Evolutionary conservation across 2,113 vertebrate genomes (phyloP).

Genomic region (Malurus cyaneus): DNA sequence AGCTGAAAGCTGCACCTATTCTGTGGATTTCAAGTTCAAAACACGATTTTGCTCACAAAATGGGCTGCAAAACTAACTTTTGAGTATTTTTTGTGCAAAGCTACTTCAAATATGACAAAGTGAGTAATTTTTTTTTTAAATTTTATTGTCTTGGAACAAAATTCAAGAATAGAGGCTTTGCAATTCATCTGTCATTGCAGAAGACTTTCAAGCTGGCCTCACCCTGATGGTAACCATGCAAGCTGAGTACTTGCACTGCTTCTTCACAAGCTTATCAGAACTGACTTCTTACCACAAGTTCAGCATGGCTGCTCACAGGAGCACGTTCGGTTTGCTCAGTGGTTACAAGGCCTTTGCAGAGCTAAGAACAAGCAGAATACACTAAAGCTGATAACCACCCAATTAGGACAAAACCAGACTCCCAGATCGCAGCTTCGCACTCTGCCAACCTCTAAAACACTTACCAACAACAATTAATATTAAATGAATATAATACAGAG

Average conservation of each 20-base stretch:
- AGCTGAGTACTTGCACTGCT: not conserved
- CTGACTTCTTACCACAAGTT: not conserved
- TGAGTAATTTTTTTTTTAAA: not conserved
- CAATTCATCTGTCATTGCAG: not conserved
- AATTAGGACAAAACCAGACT: not conserved
- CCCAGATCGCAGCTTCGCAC: not conserved
- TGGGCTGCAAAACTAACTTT: not conserved
- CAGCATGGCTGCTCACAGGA: rapidly evolving
- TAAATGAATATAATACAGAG: not conserved
- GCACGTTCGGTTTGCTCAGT: not conserved
- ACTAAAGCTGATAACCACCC: not conserved
- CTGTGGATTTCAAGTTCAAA: not conserved
- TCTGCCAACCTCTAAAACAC: not conserved
- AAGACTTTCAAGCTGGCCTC: not conserved
- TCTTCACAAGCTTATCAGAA: not conserved
- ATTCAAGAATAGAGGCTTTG: not conserved
- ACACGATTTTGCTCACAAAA: not conserved
- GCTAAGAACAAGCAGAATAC: not conserved
- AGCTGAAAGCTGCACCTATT: not conserved
- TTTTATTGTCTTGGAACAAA: not conserved
- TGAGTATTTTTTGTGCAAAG: not conserved
- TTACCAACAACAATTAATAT: not conserved
- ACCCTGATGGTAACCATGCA: rapidly evolving
- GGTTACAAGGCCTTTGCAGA: not conserved
- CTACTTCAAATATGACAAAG: not conserved